These are phyloP conservation scores for Montipora capitata DNA, from an alignment of 92 coral and sea anemone species.

Conservation along the genomic window DNA sequence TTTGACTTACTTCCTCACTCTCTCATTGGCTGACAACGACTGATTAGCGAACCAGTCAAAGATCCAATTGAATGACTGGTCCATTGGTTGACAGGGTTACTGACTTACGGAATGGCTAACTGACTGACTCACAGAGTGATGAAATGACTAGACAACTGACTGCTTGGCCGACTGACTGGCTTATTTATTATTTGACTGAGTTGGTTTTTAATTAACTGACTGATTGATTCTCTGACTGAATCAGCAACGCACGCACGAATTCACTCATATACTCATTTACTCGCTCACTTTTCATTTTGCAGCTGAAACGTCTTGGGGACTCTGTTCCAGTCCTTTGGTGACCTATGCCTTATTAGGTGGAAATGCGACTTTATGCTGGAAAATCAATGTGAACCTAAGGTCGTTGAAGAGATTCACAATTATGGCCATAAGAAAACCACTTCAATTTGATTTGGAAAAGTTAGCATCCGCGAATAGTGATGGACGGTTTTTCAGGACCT, in stretches of 20 bases:
- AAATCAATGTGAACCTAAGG: background rate
- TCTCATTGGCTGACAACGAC: no score
- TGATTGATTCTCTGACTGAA: no score
- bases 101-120: no score
- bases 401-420: background rate
- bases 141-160: no score
- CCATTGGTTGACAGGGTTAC: no score
- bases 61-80: no score
- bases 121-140: no score
- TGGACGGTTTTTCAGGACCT: conserved; percentile 7
- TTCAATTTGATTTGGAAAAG: background rate
- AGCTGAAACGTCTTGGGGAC: conserved; percentile 1
- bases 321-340: conserved; percentile 14
- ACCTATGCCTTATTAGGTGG: background rate
- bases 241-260: background rate
- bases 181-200: no score
- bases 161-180: no score
- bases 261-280: background rate
- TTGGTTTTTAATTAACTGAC: no score
- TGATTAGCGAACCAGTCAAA: no score
- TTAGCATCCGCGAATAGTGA: conserved; percentile 2
- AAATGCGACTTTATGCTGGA: conserved; percentile 26
- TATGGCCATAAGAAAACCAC: conserved; percentile 24
- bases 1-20: no score
- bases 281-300: background rate